These are phyloP conservation scores for Xylota sylvarum DNA, from an alignment of 2,888 invertebrate genomes.

Conservation along the genomic window DNA sequence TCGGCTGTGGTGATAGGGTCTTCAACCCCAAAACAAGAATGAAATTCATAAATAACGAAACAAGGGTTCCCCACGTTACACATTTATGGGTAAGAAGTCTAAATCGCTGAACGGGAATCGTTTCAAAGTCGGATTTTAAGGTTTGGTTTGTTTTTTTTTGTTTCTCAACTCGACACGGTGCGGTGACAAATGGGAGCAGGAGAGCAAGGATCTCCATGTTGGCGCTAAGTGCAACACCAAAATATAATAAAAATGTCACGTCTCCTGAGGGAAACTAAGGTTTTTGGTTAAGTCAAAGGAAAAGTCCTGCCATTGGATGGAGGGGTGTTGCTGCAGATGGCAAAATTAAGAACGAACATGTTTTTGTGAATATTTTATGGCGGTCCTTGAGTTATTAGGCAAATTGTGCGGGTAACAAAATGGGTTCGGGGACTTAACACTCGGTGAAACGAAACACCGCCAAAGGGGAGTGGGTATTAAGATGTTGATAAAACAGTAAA, in stretches of 20 bases:
- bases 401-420: constrained; percentile 43
- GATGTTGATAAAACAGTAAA: constrained; percentile 20
- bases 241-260: constrained; percentile 68
- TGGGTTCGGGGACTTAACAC: neutral
- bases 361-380: constrained; percentile 14
- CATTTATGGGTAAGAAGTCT: constrained; percentile 34
- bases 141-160: neutral
- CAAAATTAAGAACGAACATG: constrained; percentile 8
- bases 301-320: neutral
- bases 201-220: constrained; percentile 19
- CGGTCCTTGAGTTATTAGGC: constrained; percentile 36
- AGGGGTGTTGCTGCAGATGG: constrained; percentile 3
- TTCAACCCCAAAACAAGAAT: constrained; percentile 64
- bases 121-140: constrained; percentile 2
- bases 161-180: constrained; percentile 11
- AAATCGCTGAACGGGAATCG: constrained; percentile 3
- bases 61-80: constrained; percentile 49
- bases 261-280: constrained; percentile 51
- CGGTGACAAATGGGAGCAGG: constrained; percentile 3
- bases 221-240: constrained; percentile 50
- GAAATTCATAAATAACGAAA: constrained; percentile 57
- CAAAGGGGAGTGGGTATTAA: neutral
- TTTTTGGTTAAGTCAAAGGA: constrained; percentile 25
- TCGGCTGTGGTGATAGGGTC: constrained; percentile 62
- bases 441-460: neutral